Evolutionary conservation across 1,140 invertebrate species (phyloP).

Genomic region (Argopecten irradians): DNA sequence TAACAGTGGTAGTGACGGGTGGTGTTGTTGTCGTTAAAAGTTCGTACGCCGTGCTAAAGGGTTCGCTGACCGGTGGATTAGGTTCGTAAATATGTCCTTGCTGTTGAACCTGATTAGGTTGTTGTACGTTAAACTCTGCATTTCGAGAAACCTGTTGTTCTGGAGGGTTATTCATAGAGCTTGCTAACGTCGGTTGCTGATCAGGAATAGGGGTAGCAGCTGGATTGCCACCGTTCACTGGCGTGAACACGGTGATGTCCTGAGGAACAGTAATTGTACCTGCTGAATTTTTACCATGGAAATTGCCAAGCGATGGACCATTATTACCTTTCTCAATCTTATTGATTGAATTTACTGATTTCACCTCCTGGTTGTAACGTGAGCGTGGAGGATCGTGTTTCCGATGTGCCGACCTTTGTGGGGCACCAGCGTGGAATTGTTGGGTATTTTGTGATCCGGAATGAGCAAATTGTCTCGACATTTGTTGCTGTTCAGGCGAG

Average conservation of each 20-base stretch:
- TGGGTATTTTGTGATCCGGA: background rate
- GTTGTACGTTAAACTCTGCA: background rate
- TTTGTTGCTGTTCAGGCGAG: background rate
- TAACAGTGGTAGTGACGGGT: background rate
- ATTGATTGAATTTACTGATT: background rate
- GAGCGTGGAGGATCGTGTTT: background rate
- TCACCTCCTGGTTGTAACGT: background rate
- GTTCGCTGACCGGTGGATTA: background rate
- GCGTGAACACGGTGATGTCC: background rate
- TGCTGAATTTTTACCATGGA: background rate
- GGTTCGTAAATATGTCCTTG: background rate
- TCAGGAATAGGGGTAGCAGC: background rate
- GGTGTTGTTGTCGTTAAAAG: background rate
- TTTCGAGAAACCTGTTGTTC: background rate
- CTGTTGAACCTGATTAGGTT: conserved; percentile 3
- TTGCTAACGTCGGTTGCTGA: background rate
- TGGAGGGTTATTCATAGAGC: background rate
- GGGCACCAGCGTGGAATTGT: background rate
- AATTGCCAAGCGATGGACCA: background rate
- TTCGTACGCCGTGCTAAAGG: background rate
- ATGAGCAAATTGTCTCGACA: background rate
- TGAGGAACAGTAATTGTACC: background rate
- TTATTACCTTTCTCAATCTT: background rate
- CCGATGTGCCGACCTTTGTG: background rate
- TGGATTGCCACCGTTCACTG: background rate